Base-by-base conservation (phyloP, 2,113 vertebrate genomes). In the Pteropus alecto region DNA sequence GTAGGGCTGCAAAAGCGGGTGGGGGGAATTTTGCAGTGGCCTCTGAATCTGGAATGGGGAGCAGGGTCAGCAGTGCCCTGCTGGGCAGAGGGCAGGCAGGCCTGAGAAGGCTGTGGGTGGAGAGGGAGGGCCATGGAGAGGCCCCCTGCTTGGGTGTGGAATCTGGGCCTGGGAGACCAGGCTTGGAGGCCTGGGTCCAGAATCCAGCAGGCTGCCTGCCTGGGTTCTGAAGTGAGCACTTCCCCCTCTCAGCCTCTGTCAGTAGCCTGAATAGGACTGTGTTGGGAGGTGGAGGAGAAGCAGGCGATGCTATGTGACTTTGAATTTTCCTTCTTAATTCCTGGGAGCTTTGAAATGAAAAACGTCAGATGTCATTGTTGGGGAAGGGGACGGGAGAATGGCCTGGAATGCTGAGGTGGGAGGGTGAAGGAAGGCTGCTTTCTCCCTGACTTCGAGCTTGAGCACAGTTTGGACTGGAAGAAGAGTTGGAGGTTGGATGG, bases 261-360 rank as follows among this genome's bases (percentile, higher is more conserved):
- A 97, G 87, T 84, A 76, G 88, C 63, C 92, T 93, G 81, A 33
- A 93, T 70, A 70, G 92, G 46, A 56, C 74, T 70, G 77, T 79
- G 26, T 6, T 78, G 90, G 86, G 95, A 95, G 85, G 9, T 7
- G 18, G 65, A 68, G 54, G 22, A 78, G 51, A 70, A 38, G 83
- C 74, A 46, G 41, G 90, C 16, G 54, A 97, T 95, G 94, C 95
- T 96, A 22, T 95, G 87, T 89, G 96, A 96, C 97, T 97, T 95
- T 97, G 88, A 94, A 89, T 97, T 96, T 98, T 92, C 82, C 95
- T 97, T 96, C 93, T 93, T 95, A 93, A 97, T 97, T 97, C 94
- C 96, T 97, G 96, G 82, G 94, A 97, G 97, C 96, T 96, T 93
- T 88, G 78, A 90, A 94, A 93, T 54, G 97, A 87, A 79, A 94